Conservation (phyloP, 1,140 invertebrate species). For the Lepidostoma basale region DNA sequence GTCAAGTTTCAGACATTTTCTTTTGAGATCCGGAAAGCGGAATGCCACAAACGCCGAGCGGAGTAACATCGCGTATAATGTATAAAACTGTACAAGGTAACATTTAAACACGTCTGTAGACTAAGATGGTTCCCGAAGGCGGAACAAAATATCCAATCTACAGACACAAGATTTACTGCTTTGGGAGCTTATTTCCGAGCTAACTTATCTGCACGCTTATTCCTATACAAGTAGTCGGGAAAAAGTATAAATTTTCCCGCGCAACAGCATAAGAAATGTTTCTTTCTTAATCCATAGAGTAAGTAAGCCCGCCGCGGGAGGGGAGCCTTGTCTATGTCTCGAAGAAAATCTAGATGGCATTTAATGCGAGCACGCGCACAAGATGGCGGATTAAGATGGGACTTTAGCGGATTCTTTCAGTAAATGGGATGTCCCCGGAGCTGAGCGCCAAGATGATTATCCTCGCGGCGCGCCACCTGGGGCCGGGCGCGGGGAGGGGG, state of each 20-base stretch:
- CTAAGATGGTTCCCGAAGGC: conserved; percentile 29
- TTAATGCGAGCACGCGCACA: conserved; percentile 44
- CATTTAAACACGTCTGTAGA: conserved; percentile 20
- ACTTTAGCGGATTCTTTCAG: conserved; percentile 47
- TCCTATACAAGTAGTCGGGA: conserved; percentile 44
- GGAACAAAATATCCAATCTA: conserved; percentile 45
- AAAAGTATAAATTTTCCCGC: conserved; percentile 41
- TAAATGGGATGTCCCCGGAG: conserved; percentile 45
- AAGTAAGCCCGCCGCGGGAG: conserved; percentile 29
- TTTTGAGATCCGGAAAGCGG: no score
- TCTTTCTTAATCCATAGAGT: conserved; percentile 45
- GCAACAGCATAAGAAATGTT: conserved; percentile 44
- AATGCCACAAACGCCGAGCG: no score
- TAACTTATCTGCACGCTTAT: conserved; percentile 44
- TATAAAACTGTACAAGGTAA: background rate
- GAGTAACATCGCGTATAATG: no score
- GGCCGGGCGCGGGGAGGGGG: conserved; percentile 18
- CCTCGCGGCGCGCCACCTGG: conserved; percentile 43
- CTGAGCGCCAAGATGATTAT: conserved; percentile 46
- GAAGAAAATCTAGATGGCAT: conserved; percentile 40
- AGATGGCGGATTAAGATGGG: conserved; percentile 45
- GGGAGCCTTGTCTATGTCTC: conserved; percentile 38
- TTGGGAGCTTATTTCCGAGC: conserved; percentile 42
- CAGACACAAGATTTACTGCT: conserved; percentile 45
- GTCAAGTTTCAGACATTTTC: no score